phyloP scores from a whole-genome alignment of 2,797 vertebrate species.

The Odontamblyopus rebecca region DNA sequence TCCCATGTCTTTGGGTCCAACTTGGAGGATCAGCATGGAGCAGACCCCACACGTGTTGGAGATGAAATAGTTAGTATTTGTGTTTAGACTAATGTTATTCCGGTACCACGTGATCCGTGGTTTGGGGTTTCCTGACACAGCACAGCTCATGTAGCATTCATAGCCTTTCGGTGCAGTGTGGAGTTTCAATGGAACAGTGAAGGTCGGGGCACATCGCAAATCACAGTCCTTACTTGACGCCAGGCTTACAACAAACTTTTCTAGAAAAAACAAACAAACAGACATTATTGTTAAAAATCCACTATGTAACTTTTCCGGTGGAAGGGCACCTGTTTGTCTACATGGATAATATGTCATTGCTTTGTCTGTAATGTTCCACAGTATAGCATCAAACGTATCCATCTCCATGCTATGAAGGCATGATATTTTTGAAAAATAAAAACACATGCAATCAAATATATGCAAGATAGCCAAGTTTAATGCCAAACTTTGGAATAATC shows the following conservation, averaged over 20 bases:
- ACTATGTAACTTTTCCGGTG: background rate
- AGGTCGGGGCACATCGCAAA: slow-evolving; percentile 73
- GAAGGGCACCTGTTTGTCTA: background rate
- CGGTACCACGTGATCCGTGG: slow-evolving; percentile 86
- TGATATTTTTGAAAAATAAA: too few relatives aligned
- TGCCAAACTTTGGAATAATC: too few relatives aligned
- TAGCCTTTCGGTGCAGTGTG: slow-evolving; percentile 83
- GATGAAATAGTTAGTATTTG: slow-evolving; percentile 76
- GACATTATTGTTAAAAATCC: background rate
- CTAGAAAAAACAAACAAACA: slow-evolving; percentile 53
- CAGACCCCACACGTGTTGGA: slow-evolving; percentile 85
- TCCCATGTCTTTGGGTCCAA: slow-evolving; percentile 77
- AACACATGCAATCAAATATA: too few relatives aligned
- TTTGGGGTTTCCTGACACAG: slow-evolving; percentile 80
- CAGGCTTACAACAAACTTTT: slow-evolving; percentile 59
- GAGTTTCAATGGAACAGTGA: slow-evolving; percentile 81
- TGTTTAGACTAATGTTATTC: slow-evolving; percentile 78
- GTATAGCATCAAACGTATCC: background rate
- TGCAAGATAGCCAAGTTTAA: too few relatives aligned
- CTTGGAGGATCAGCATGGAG: slow-evolving; percentile 80
- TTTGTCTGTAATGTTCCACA: background rate
- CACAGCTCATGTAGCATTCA: slow-evolving; percentile 88
- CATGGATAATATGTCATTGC: background rate
- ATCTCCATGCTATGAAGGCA: background rate
- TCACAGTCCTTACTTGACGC: slow-evolving; percentile 65